Evolutionary conservation across 2,113 vertebrate genomes (phyloP), one percentile per base, ranked within the genome.

Genomic region (Blennius ocellaris): DNA sequence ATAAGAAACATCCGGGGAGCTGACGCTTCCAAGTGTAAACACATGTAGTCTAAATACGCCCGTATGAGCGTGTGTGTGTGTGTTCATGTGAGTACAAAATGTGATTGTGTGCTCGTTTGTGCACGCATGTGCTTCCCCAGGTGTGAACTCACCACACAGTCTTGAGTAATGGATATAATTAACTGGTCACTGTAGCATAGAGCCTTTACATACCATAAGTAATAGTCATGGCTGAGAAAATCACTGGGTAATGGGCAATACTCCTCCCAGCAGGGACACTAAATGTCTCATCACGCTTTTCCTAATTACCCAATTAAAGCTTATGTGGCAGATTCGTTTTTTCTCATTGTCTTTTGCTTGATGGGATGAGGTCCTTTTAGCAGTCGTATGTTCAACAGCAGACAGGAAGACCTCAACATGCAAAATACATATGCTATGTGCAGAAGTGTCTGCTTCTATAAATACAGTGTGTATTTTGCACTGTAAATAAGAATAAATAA

Each of bases 281-380:
- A 83, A 91, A 89, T 71, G 83, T 82, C 76, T 87, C 82, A 80
- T 89, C 75, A 82, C 62, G 75, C 66, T 88, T 83, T 84, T 81
- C 77, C 74, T 89, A 89, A 91, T 91, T 82, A 91, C 80, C 87
- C 82, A 90, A 89, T 93, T 90, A 92, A 77, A 85, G 82, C 86
- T 82, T 84, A 78, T 83, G 69, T 62, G 55, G 76, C 57, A 83
- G 55, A 89, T 86, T 85, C 85, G 82, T 89, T 81, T 88, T 30
- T 30, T 63, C 55, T 76, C 61, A 74, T 79, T 65, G 58, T 82
- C 76, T 66, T 72, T 55, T 52, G 49, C 17, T 58, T 52, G 53
- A 72, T 45, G 64, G 17, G 21, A 38, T 67, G 67, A 57, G 14
- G 10, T 68, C 58, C 48, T 39, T 59, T 61, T 17, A 15, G 21